Percentiles rank a stretch among this genome's conserved stretches.
These are phyloP conservation scores for Polydrusus cervinus DNA, from an alignment of 2,888 invertebrate species.

Conservation along the genomic window DNA sequence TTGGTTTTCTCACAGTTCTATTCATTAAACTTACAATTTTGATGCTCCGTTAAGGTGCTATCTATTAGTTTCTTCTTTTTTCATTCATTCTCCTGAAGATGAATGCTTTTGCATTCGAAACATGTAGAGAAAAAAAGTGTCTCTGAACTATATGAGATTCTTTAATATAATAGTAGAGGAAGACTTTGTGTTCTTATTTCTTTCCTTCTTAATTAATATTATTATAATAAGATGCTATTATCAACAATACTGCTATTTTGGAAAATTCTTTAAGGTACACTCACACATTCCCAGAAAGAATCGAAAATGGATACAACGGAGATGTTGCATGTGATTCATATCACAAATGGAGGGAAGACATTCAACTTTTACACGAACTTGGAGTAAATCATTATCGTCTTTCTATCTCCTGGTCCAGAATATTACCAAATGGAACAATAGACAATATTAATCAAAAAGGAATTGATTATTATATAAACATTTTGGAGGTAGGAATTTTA, in stretches of 20 bases:
- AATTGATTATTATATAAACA: slow-evolving; percentile 40
- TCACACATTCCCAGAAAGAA: slow-evolving; percentile 47
- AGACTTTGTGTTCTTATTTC: too few relatives aligned
- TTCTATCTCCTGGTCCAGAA: slow-evolving; percentile 48
- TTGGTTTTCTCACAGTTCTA: too few relatives aligned
- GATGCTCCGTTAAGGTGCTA: too few relatives aligned
- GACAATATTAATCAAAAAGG: slow-evolving; percentile 47
- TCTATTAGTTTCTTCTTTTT: too few relatives aligned
- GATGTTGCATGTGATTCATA: slow-evolving; percentile 81
- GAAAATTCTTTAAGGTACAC: slow-evolving; percentile 37
- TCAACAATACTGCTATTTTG: neutral
- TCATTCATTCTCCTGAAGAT: too few relatives aligned
- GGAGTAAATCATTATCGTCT: slow-evolving; percentile 64
- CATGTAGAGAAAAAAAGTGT: too few relatives aligned
- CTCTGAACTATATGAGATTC: too few relatives aligned
- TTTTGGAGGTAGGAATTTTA: slow-evolving; percentile 42
- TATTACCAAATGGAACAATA: slow-evolving; percentile 46
- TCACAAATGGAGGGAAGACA: slow-evolving; percentile 77
- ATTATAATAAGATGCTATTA: neutral
- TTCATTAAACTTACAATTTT: too few relatives aligned
- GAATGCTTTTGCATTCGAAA: too few relatives aligned
- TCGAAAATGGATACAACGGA: slow-evolving; percentile 63
- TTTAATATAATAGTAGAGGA: too few relatives aligned
- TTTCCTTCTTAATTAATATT: too few relatives aligned
- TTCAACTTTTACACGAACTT: slow-evolving; percentile 74